These are phyloP conservation scores for Peromyscus nudipes DNA, from an alignment of 2,797 vertebrate genomes.

Conservation along the genomic window DNA sequence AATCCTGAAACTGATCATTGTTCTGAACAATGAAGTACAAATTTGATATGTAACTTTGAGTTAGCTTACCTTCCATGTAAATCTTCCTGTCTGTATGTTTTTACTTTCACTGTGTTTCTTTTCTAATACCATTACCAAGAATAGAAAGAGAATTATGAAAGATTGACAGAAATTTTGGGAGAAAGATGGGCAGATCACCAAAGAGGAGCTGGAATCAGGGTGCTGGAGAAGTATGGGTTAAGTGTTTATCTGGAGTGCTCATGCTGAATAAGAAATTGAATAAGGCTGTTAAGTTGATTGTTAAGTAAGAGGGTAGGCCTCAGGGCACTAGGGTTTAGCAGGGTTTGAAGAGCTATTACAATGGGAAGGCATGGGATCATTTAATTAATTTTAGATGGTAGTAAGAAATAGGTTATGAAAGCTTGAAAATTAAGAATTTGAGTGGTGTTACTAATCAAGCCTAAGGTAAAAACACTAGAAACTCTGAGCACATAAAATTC, in stretches of 20 bases:
- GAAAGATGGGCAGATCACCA: background rate
- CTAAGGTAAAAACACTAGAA: background rate
- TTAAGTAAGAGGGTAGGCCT: background rate
- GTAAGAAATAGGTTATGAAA: background rate
- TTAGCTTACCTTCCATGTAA: slow-evolving; percentile 6
- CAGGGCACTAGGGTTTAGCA: background rate
- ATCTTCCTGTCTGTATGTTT: background rate
- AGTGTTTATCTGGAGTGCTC: background rate
- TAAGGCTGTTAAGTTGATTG: background rate
- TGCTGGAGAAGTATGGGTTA: background rate
- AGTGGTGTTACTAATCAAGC: background rate
- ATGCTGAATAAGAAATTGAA: background rate
- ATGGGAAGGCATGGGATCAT: background rate
- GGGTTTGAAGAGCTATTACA: background rate
- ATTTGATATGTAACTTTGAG: background rate
- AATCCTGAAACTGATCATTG: background rate
- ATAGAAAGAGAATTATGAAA: background rate
- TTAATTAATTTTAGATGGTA: background rate
- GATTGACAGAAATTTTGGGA: background rate
- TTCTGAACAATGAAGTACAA: background rate
- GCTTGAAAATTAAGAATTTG: background rate
- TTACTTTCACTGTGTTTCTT: background rate
- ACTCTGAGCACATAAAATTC: background rate
- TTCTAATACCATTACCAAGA: slow-evolving; percentile 1
- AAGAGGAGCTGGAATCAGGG: background rate